Conservation (phyloP, 2,113 vertebrate species). For the Dasyornis broadbenti region DNA sequence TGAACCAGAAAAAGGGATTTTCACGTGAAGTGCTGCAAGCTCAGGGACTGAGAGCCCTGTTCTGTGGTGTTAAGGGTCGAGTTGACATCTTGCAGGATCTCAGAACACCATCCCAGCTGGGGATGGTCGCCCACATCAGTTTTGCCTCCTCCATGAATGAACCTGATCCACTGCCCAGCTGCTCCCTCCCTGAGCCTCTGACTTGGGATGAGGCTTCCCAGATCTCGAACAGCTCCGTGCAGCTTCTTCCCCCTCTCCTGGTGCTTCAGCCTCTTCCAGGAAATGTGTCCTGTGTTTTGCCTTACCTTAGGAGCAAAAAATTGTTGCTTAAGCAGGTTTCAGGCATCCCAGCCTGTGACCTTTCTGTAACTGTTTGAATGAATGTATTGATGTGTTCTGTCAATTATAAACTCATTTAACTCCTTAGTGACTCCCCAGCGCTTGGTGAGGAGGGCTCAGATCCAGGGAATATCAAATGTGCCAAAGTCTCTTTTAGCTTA, state of each 20-base stretch:
- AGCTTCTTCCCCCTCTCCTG: neutral
- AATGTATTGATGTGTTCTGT: slow-evolving; percentile 52
- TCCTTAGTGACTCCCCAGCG: neutral
- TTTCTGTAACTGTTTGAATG: slow-evolving; percentile 36
- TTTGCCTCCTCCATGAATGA: neutral
- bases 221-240: neutral
- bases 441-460: neutral
- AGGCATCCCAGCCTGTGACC: slow-evolving; percentile 24
- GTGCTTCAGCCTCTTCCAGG: neutral
- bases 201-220: neutral
- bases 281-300: neutral
- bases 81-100: neutral
- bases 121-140: neutral
- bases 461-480: neutral
- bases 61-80: accelerated
- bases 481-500: neutral
- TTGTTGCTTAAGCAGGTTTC: slow-evolving; percentile 46
- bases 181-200: neutral
- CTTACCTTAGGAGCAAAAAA: neutral
- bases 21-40: neutral
- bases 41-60: neutral
- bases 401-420: slow-evolving; percentile 46
- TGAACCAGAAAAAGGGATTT: neutral
- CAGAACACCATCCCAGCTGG: neutral
- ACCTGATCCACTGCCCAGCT: neutral